Evolutionary conservation across 2,113 vertebrate genomes (phyloP), one percentile per base, ranked within the genome.

Genomic region (Ptilonorhynchus violaceus): DNA sequence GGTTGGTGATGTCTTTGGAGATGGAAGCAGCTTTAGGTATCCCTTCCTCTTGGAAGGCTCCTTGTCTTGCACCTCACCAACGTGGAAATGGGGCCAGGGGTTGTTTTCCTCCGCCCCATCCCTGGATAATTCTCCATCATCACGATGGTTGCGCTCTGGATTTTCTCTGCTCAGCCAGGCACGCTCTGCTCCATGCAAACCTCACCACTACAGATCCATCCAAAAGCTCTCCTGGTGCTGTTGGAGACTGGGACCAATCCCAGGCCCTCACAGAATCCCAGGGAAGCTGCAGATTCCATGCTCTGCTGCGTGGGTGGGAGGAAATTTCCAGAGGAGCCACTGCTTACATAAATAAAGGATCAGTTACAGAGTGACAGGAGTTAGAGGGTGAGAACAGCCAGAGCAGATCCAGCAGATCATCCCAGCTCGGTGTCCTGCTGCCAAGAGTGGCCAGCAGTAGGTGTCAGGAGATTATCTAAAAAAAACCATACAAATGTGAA

Each of bases 51-150:
- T 47, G 15, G 64, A 20, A 11, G 17, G 15, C 1, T 24, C 23
- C 11, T 42, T 49, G 22, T 63, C 44, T 88, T 68, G n/a, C 18
- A 39, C 21, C 33, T 52, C 46, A 60, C 18, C 14, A 47, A 7
- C 7, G 1, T 7, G 55, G 24, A 13, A 44, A 35, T n/a, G 0
- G 0, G 14, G 6, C 53, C 44, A 20, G 12, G 15, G 14, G 5
- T 37, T 72, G 33, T 64, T 73, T 52, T 64, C 7, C 30, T 87
- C 41, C 35, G 35, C 17, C 20, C 3, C 7, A 30, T 50, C 21
- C 8, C 17, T 30, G 47, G 44, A 24, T 66, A 60, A 39, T 23
- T 23, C 18, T 87, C 39, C 35, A 41, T 47, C 24, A 1, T 27
- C 53, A 35, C 0, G 0, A 7, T 37, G 18, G 23, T 35, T 69